phyloP scores from a whole-genome alignment of 2,888 invertebrate species.

The Molanna angustata region DNA sequence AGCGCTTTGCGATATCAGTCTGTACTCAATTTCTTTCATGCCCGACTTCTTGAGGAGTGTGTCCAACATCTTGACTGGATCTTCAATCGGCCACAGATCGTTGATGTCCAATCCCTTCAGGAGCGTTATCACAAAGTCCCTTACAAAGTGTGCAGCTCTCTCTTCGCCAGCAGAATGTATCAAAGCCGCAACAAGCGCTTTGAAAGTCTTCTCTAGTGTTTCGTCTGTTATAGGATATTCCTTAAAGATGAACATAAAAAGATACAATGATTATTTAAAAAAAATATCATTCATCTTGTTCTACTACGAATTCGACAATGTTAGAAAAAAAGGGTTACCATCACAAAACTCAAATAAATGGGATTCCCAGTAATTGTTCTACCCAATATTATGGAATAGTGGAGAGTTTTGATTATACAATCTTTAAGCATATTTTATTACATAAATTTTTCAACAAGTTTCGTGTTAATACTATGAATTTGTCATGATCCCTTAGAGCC shows the following conservation, averaged over 20 bases:
- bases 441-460: too few relatives aligned
- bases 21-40: constrained; percentile 64
- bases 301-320: too few relatives aligned
- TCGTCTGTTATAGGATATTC: constrained; percentile 66
- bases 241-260: constrained; percentile 46
- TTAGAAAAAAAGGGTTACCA: too few relatives aligned
- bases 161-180: constrained; percentile 62
- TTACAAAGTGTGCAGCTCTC: constrained; percentile 71
- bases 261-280: background rate
- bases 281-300: constrained; percentile 1
- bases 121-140: constrained; percentile 84
- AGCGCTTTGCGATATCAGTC: constrained; percentile 78
- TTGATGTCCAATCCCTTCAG: constrained; percentile 81
- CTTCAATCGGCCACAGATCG: constrained; percentile 77
- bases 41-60: constrained; percentile 61
- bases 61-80: constrained; percentile 72
- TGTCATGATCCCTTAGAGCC: too few relatives aligned
- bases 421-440: too few relatives aligned
- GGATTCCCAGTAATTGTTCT: too few relatives aligned
- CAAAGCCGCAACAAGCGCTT: constrained; percentile 80
- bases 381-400: too few relatives aligned
- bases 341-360: too few relatives aligned
- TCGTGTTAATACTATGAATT: too few relatives aligned
- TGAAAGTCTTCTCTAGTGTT: constrained; percentile 70
- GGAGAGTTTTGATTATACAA: too few relatives aligned